phyloP scores from a whole-genome alignment of 2,888 invertebrate species.

The Hemicrepidius hirtus region DNA sequence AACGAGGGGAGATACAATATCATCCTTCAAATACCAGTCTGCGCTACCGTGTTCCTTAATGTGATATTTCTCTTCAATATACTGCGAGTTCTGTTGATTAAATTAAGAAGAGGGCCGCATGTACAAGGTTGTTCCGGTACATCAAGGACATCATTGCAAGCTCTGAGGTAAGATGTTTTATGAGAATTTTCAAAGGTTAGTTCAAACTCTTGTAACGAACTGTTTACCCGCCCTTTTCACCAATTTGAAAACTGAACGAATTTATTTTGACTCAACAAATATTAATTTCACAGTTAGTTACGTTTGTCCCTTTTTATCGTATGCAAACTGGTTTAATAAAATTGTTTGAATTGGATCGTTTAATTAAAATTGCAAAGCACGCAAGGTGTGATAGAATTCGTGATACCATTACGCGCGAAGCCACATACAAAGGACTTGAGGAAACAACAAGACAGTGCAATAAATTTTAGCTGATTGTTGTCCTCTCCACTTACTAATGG shows the following conservation, averaged over 20 bases:
- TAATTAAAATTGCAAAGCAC: too few species aligned
- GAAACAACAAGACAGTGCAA: too few species aligned
- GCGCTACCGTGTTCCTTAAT: slow-evolving; percentile 87
- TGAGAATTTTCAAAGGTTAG: not conserved
- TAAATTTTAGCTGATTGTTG: too few species aligned
- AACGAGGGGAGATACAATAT: slow-evolving; percentile 80
- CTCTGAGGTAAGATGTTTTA: slow-evolving; percentile 76
- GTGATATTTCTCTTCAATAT: slow-evolving; percentile 92
- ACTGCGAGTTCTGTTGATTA: slow-evolving; percentile 88
- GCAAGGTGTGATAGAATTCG: too few species aligned
- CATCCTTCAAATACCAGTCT: slow-evolving; percentile 86
- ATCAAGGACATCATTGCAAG: slow-evolving; percentile 84
- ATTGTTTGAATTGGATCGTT: too few species aligned
- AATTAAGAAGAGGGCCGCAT: slow-evolving; percentile 84
- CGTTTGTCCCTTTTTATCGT: not conserved
- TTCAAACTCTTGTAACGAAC: not conserved
- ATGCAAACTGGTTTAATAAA: not conserved
- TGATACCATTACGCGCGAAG: too few species aligned
- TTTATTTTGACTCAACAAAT: slow-evolving; percentile 6
- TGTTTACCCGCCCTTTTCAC: not conserved
- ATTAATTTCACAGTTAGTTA: slow-evolving; percentile 13
- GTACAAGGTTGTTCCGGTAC: slow-evolving; percentile 75
- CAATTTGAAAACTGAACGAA: not conserved
- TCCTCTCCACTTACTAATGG: too few species aligned
- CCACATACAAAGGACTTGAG: too few species aligned